Percentiles rank a stretch among this genome's conserved stretches.
Conservation (phyloP, 92 coral and sea anemone species). For the Phenganax stokvisi region DNA sequence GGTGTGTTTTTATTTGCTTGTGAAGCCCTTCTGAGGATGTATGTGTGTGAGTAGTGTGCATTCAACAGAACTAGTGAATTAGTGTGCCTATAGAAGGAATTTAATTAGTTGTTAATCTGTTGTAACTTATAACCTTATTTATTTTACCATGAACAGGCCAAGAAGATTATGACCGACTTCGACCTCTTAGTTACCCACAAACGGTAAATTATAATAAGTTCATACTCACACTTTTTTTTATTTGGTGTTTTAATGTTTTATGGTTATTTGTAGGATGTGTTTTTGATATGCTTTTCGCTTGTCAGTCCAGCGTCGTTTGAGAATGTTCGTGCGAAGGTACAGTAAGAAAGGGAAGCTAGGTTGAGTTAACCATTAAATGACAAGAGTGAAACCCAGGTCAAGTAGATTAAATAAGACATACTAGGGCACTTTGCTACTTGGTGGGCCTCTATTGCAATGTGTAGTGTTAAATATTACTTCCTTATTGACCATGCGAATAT, state of each 20-base stretch:
- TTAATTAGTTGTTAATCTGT: too few species aligned
- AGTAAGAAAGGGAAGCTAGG: background rate
- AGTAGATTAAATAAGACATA: too few species aligned
- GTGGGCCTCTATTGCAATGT: too few species aligned
- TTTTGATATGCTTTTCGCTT: slow-evolving; percentile 84
- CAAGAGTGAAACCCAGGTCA: too few species aligned
- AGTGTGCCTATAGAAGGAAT: background rate
- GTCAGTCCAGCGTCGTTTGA: slow-evolving; percentile 97
- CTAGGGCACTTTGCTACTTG: too few species aligned
- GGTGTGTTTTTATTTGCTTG: background rate
- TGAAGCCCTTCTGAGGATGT: too few species aligned
- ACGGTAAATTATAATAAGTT: slow-evolving; percentile 60
- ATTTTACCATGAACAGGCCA: slow-evolving; percentile 58
- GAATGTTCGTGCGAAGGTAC: slow-evolving; percentile 96
- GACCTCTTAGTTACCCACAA: slow-evolving; percentile 94
- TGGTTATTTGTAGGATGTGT: slow-evolving; percentile 71
- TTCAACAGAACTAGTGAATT: background rate
- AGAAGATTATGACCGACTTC: slow-evolving; percentile 91
- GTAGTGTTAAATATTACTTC: too few species aligned
- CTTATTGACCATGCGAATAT: background rate
- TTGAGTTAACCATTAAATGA: too few species aligned
- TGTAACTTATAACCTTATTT: too few species aligned
- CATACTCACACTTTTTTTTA: background rate
- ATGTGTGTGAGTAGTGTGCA: too few species aligned
- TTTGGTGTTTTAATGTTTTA: background rate